These are phyloP conservation scores for Eumaeus atala DNA, from an alignment of 1,140 invertebrate species.

Conservation along the genomic window DNA sequence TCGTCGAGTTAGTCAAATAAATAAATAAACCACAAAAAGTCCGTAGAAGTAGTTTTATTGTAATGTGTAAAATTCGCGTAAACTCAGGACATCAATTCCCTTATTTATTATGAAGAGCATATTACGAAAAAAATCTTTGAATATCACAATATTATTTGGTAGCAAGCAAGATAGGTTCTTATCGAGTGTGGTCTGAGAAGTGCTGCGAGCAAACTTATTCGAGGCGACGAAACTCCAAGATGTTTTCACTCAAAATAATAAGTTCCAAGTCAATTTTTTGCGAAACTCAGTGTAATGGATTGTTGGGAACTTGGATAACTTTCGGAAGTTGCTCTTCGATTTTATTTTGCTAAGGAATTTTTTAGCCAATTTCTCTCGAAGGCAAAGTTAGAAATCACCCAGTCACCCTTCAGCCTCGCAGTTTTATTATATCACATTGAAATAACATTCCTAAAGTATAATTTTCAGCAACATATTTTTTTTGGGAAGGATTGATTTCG, in stretches of 20 bases:
- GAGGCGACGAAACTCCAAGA: conserved; percentile 58
- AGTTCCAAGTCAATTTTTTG: conserved; percentile 69
- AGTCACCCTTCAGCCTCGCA: conserved; percentile 50
- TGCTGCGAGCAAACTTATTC: conserved; percentile 36
- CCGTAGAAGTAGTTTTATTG: too few relatives aligned
- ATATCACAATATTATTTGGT: not conserved
- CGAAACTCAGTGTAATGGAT: conserved; percentile 71
- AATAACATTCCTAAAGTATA: conserved; percentile 11
- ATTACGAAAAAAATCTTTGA: not conserved
- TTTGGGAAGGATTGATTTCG: not conserved
- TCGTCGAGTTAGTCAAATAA: too few relatives aligned
- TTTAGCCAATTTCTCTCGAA: conserved; percentile 67
- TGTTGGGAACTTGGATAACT: conserved; percentile 72
- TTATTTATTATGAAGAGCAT: too few relatives aligned
- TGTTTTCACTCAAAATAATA: conserved; percentile 73
- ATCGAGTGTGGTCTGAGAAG: conserved; percentile 9
- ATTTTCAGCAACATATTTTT: conserved; percentile 14
- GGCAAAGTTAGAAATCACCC: conserved; percentile 63
- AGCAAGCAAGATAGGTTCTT: conserved; percentile 7
- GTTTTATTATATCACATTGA: conserved; percentile 16
- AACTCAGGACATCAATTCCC: too few relatives aligned
- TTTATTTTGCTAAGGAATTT: conserved; percentile 69
- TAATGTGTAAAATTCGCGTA: too few relatives aligned
- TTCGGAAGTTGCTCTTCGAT: conserved; percentile 71
- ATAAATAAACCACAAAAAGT: too few relatives aligned